Evolutionary conservation across 1,140 invertebrate species (phyloP).

Genomic region (Tenebrio molitor): DNA sequence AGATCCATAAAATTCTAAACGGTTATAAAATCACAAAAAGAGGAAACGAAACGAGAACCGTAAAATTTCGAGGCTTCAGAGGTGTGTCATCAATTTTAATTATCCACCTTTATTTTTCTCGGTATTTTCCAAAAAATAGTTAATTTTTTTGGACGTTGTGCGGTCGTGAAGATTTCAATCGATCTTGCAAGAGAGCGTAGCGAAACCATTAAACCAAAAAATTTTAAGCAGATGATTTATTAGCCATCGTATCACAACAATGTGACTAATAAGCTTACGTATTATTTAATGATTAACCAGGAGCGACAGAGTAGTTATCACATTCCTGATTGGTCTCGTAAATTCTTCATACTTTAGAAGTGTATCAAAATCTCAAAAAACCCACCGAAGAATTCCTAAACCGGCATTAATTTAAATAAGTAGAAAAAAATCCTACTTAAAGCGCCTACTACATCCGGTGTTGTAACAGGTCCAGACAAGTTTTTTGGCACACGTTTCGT

Average conservation of each 20-base stretch:
- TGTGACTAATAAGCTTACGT: constrained; percentile 9
- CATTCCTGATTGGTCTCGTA: constrained; percentile 27
- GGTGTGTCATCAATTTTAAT: constrained; percentile 23
- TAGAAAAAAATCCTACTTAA: neutral
- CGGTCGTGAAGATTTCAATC: neutral
- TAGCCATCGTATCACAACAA: constrained; percentile 1
- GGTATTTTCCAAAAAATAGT: neutral
- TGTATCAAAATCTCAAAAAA: neutral
- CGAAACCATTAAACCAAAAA: neutral
- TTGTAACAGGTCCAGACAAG: neutral
- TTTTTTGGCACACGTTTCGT: constrained; percentile 10
- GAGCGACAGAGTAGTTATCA: constrained; percentile 12
- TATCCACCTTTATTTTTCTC: constrained; percentile 11
- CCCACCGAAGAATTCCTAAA: neutral
- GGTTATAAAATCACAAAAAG: constrained; percentile 29
- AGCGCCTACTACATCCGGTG: constrained; percentile 3
- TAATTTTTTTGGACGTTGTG: too few species aligned
- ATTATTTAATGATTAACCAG: constrained; percentile 12
- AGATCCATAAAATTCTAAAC: constrained; percentile 39
- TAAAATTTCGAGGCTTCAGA: constrained; percentile 18
- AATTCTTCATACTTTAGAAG: neutral
- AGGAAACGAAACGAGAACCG: constrained; percentile 10
- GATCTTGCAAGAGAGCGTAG: neutral
- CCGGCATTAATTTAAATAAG: constrained; percentile 3
- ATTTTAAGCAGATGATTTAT: constrained; percentile 1